Base-by-base conservation (phyloP, 2,888 invertebrate genomes). In the Pterostichus madidus region DNA sequence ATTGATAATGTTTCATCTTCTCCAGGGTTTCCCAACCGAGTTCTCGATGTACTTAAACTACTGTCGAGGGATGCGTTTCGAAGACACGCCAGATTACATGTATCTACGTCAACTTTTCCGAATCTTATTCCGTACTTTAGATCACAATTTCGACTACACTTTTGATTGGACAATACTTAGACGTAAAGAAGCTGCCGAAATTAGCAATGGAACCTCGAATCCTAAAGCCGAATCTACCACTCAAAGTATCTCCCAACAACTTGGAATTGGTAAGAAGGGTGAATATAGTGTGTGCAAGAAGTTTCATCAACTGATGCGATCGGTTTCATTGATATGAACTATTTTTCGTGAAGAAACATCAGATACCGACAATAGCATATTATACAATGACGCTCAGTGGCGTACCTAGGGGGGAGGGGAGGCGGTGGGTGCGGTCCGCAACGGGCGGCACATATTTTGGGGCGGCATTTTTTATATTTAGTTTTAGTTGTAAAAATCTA, bases 11-110 rank as follows among this genome's bases (percentile, higher is more conserved):
- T 83, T 15, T 46, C 46, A 75, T 0, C 87, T 85, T 86, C 86
- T 86, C 6, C 89, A 95, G 96, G 97, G 97, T 86, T 98, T 96
- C 92, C 94, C 96, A 88, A 99, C 99, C 90, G 99, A 99, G 92
- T 95, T 99, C 93, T 97, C 98, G 85, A 98, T 97, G 89, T 99
- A 99, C 92, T 93, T 99, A 87, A 95, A 98, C 89, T 99, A 99
- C 92, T 99, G 99, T 85, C 88, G 96, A 87, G 94, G 98, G 90
- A 93, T 99, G 91, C 99, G 99, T 92, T 99, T 99, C 93, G 99
- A 99, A 93, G 99, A 99, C 93, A 98, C 98, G 86, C 99, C 99
- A 84, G 99, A 99, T 92, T 99, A 99, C 93, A 98, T 99, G 91
- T 99, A 99, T 93, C 94, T 99, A 91, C 94, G 98, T 88, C 97